These are phyloP conservation scores for Prunella himalayana DNA, from an alignment of 2,113 vertebrate species.

Conservation along the genomic window DNA sequence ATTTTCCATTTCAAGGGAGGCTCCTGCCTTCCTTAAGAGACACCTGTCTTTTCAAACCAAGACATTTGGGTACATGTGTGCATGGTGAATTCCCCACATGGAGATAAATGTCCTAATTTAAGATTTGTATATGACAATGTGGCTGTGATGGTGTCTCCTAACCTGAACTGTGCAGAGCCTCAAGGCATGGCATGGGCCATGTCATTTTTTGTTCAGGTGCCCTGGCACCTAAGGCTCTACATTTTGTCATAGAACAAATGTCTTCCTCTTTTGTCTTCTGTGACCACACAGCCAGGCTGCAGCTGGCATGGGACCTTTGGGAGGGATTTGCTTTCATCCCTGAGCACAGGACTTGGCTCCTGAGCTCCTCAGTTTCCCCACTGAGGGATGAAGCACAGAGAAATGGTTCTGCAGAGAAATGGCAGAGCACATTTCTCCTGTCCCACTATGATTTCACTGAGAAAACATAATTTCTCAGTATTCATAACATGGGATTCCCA, in stretches of 20 bases:
- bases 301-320: neutral
- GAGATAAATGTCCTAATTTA: neutral
- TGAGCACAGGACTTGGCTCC: neutral
- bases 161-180: neutral
- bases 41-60: neutral
- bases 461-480: neutral
- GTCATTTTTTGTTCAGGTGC: neutral
- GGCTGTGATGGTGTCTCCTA: neutral
- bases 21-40: neutral
- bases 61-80: rapidly evolving
- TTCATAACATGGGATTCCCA: neutral
- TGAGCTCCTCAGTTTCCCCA: neutral
- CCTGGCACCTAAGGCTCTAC: neutral
- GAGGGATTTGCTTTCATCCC: neutral
- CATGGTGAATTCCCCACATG: neutral
- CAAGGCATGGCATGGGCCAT: neutral
- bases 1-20: neutral
- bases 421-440: neutral
- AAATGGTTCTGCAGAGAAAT: neutral
- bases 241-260: neutral
- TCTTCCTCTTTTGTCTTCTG: neutral
- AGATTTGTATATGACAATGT: neutral
- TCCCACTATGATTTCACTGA: neutral
- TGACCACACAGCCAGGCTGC: neutral
- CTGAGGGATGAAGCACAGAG: neutral